Conservation (phyloP, 2,797 vertebrate genomes). For the Hoplostethus mediterraneus region DNA sequence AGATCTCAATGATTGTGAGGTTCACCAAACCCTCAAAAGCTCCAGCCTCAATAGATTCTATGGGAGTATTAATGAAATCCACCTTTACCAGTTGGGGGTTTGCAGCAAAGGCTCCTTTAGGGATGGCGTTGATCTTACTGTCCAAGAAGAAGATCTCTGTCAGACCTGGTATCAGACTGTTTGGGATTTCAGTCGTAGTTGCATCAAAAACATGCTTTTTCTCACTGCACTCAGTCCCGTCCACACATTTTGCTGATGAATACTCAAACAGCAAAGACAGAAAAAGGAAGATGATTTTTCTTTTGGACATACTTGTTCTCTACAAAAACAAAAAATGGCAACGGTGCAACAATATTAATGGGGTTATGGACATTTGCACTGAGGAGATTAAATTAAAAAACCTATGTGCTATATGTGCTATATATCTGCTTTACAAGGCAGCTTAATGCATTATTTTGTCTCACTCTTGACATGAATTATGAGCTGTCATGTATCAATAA, state of each 20-base stretch:
- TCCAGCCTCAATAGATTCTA: constrained; percentile 77
- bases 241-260: constrained; percentile 12
- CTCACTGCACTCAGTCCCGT: constrained; percentile 3
- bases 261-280: constrained; percentile 59
- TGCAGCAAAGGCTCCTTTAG: constrained; percentile 77
- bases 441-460: neutral
- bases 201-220: constrained; percentile 69
- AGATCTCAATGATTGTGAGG: constrained; percentile 79
- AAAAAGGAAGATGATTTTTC: constrained; percentile 46
- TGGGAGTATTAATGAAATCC: constrained; percentile 78
- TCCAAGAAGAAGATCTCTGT: constrained; percentile 82
- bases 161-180: constrained; percentile 49
- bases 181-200: constrained; percentile 74
- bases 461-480: neutral
- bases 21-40: constrained; percentile 84
- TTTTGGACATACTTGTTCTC: constrained; percentile 55
- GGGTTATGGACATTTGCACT: too few relatives aligned
- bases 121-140: constrained; percentile 78
- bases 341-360: too few relatives aligned
- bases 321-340: constrained; percentile 34
- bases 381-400: neutral
- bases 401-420: too few relatives aligned
- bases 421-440: neutral
- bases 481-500: neutral
- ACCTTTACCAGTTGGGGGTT: constrained; percentile 79